Percentiles rank a stretch among this genome's conserved stretches.
These are phyloP conservation scores for Biston betularia DNA, from an alignment of 2,888 invertebrate genomes.

Conservation along the genomic window DNA sequence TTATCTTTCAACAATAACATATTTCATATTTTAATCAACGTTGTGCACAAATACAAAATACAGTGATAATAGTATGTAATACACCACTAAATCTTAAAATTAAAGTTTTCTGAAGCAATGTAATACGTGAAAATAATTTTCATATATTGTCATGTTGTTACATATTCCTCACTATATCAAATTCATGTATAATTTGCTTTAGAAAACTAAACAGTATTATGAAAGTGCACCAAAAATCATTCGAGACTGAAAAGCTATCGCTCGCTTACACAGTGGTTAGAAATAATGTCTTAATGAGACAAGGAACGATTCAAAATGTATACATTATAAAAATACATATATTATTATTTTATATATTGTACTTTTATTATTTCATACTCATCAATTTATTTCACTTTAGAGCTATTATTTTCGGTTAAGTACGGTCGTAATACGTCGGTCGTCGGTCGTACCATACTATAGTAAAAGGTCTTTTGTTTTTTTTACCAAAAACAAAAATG, in stretches of 20 bases:
- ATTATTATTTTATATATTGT: background rate
- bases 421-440: background rate
- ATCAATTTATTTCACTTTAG: background rate
- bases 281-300: slow-evolving; percentile 44
- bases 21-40: background rate
- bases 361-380: slow-evolving; percentile 23
- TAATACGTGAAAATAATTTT: background rate
- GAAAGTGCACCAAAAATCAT: slow-evolving; percentile 4
- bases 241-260: slow-evolving; percentile 13
- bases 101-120: background rate
- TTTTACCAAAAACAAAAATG: background rate
- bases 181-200: slow-evolving; percentile 3
- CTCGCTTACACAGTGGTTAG: slow-evolving; percentile 16
- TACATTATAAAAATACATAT: slow-evolving; percentile 18
- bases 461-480: background rate
- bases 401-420: background rate
- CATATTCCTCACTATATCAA: background rate
- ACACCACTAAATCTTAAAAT: slow-evolving; percentile 1
- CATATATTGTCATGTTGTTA: no score
- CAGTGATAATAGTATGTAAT: background rate
- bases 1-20: no score
- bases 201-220: slow-evolving; percentile 11
- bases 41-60: background rate
- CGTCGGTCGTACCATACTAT: no score
- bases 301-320: slow-evolving; percentile 50